Evolutionary conservation across 2,797 vertebrate species (phyloP).

Genomic region (Smutsia gigantea): DNA sequence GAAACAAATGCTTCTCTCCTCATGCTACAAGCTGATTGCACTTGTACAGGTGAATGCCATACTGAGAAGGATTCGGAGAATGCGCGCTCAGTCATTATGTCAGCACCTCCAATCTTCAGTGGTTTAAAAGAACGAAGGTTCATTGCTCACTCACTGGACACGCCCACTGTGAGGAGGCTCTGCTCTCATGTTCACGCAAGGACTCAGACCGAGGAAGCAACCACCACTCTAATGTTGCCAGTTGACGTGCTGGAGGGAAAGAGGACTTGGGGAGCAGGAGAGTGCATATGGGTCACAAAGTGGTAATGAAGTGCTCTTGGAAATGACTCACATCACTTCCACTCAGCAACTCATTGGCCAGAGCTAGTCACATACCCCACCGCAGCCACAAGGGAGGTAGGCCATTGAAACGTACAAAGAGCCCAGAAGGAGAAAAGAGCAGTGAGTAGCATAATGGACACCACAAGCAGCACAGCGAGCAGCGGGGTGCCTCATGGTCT

Average conservation of each 20-base stretch:
- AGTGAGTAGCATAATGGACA: not conserved
- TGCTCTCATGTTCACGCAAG: not conserved
- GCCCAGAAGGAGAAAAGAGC: not conserved
- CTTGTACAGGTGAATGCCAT: not conserved
- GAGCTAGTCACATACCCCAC: not conserved
- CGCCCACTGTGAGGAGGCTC: not conserved
- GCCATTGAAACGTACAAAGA: not conserved
- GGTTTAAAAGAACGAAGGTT: not conserved
- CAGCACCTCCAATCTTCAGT: not conserved
- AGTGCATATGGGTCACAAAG: not conserved
- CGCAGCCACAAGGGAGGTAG: not conserved
- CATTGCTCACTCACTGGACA: not conserved
- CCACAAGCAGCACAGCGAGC: not conserved
- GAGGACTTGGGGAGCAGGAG: not conserved
- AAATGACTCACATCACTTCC: not conserved
- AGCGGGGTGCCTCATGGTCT: not conserved
- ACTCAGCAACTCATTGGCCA: not conserved
- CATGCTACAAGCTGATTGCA: not conserved
- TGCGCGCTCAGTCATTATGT: not conserved
- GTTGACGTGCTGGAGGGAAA: not conserved
- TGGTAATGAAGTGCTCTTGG: not conserved
- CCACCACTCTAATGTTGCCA: not conserved
- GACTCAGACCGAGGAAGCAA: not conserved
- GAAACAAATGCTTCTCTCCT: not conserved
- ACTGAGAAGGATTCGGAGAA: not conserved